Conservation (phyloP, 2,888 invertebrate species). For the Zygogramma bicolorata region DNA sequence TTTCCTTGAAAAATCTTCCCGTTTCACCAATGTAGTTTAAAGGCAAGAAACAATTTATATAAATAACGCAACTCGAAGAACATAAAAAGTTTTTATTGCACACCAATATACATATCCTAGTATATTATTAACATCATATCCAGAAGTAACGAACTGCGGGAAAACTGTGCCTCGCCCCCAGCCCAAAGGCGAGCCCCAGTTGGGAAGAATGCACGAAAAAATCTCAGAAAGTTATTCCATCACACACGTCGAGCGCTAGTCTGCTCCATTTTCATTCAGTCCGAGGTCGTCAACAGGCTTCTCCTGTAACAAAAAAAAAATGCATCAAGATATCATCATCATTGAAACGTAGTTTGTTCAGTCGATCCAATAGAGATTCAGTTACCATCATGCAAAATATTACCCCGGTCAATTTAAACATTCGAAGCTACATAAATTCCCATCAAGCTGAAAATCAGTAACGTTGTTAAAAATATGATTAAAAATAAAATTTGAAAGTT, state of each 20-base stretch:
- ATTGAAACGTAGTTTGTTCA: too few relatives aligned
- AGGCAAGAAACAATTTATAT: not conserved
- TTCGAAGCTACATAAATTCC: too few relatives aligned
- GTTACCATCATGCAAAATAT: too few relatives aligned
- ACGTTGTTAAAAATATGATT: too few relatives aligned
- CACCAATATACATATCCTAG: conserved; percentile 50
- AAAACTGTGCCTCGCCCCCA: conserved; percentile 52
- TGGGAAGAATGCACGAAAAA: conserved; percentile 44
- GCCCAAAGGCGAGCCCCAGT: conserved; percentile 54
- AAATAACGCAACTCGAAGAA: conserved; percentile 15
- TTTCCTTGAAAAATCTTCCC: too few relatives aligned
- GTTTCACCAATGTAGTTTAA: not conserved
- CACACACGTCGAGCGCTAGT: conserved; percentile 33
- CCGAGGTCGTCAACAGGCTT: conserved; percentile 50
- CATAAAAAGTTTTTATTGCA: conserved; percentile 54
- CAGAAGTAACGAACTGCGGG: conserved; percentile 40
- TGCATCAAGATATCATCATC: not conserved
- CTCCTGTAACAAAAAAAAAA: conserved; percentile 50
- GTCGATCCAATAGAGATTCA: too few relatives aligned
- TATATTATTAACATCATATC: conserved; percentile 29
- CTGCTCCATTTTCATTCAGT: conserved; percentile 44
- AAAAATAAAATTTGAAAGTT: too few relatives aligned
- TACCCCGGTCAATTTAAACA: too few relatives aligned
- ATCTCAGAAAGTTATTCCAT: conserved; percentile 41
- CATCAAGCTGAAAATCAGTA: too few relatives aligned